These are phyloP conservation scores for Upupa epops DNA, from an alignment of 2,113 vertebrate genomes.

Conservation along the genomic window DNA sequence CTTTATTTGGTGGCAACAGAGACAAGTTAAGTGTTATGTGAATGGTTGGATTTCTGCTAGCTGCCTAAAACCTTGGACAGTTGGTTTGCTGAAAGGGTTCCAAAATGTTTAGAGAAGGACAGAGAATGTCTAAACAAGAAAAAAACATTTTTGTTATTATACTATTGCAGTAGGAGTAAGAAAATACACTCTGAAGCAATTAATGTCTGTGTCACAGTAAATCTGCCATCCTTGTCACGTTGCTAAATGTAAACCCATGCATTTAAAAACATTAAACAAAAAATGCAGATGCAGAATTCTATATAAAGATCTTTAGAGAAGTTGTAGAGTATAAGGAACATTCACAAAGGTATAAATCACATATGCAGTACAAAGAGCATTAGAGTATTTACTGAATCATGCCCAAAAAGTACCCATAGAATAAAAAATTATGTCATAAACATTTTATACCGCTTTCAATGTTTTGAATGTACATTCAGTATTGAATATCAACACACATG, in stretches of 20 bases:
- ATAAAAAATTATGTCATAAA: neutral
- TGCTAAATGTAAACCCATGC: neutral
- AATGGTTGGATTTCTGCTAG: neutral
- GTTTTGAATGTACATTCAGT: neutral
- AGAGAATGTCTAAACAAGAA: no score
- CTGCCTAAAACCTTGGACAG: accelerated
- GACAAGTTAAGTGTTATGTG: neutral
- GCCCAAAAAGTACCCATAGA: neutral
- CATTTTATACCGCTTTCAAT: neutral
- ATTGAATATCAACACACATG: neutral
- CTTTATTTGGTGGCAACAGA: neutral
- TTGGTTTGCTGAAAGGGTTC: neutral
- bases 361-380: neutral
- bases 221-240: neutral
- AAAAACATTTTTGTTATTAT: neutral
- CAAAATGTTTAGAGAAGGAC: neutral
- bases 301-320: neutral
- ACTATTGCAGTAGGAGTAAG: neutral
- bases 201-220: neutral
- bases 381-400: neutral
- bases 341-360: neutral
- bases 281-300: neutral
- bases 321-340: neutral
- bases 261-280: neutral
- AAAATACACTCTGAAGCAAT: neutral